Evolutionary conservation across 2,797 vertebrate genomes (phyloP).

Genomic region (Melanotaenia trifasciata): DNA sequence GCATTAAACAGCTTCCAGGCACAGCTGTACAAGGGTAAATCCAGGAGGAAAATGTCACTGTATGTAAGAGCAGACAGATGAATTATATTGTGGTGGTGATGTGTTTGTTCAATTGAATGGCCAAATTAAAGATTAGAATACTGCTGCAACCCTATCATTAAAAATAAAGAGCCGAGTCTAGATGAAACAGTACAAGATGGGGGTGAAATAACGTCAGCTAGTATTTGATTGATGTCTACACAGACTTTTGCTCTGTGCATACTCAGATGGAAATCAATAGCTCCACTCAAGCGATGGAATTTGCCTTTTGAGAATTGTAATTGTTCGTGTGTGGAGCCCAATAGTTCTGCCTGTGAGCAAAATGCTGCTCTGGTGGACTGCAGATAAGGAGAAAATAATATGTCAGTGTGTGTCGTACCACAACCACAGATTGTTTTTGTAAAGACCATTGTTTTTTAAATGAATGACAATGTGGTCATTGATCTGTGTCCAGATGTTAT

Average conservation of each 20-base stretch:
- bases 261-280: constrained; percentile 74
- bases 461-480: constrained; percentile 49
- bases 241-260: constrained; percentile 63
- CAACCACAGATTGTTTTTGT: constrained; percentile 47
- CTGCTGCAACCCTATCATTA: constrained; percentile 48
- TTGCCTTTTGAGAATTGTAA: constrained; percentile 68
- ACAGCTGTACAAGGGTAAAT: constrained; percentile 27
- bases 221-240: constrained; percentile 64
- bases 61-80: constrained; percentile 31
- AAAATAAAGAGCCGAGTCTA: constrained; percentile 34
- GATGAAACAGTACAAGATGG: constrained; percentile 33
- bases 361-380: constrained; percentile 52
- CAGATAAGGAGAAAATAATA: constrained; percentile 51
- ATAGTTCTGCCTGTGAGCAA: constrained; percentile 48
- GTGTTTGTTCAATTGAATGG: constrained; percentile 44
- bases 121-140: constrained; percentile 40
- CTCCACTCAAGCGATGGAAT: constrained; percentile 66
- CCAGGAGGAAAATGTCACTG: constrained; percentile 7
- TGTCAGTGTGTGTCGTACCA: constrained; percentile 49
- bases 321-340: constrained; percentile 59
- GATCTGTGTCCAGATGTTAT: constrained; percentile 64
- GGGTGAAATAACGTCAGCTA: constrained; percentile 60
- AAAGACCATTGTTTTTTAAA: constrained; percentile 38
- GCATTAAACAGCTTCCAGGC: constrained; percentile 45
- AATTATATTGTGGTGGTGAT: constrained; percentile 30